These are phyloP conservation scores for Sminthopsis crassicaudata DNA, from an alignment of 2,113 vertebrate species.

Conservation along the genomic window DNA sequence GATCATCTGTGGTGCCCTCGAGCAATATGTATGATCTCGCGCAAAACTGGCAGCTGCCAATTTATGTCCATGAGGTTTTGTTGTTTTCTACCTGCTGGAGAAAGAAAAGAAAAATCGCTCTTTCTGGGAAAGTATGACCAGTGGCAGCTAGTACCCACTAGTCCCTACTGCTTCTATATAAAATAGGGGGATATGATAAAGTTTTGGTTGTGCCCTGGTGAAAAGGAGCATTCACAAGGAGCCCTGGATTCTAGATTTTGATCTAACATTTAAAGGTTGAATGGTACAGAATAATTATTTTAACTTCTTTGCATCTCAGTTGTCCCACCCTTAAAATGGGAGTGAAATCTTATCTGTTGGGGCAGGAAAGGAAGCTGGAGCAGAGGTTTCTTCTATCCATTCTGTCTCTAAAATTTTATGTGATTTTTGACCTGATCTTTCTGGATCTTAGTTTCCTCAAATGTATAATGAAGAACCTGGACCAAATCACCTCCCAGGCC, in stretches of 20 bases:
- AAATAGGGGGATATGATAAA: not conserved
- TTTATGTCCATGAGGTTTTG: not conserved
- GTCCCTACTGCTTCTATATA: constrained; percentile 16
- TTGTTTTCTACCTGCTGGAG: constrained; percentile 31
- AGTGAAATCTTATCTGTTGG: not conserved
- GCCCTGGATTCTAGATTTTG: not conserved
- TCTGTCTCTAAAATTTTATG: not conserved
- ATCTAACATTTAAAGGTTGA: not conserved
- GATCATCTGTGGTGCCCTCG: constrained; percentile 37
- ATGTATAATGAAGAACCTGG: not conserved
- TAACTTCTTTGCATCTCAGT: not conserved
- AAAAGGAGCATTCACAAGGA: not conserved
- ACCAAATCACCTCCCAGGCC: not conserved
- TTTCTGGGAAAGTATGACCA: constrained; percentile 22
- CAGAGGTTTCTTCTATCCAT: not conserved
- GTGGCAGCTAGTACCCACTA: constrained; percentile 17
- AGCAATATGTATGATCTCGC: constrained; percentile 58
- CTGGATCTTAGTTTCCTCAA: not conserved
- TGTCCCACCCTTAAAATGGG: not conserved
- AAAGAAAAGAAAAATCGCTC: constrained; percentile 44
- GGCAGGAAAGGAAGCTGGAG: not conserved
- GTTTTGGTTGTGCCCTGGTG: not conserved
- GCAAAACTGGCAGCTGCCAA: constrained; percentile 1
- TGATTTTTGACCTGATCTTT: not conserved
- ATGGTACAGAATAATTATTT: not conserved